Base-by-base conservation (phyloP, 2,888 invertebrate genomes). In the Limnephilus auricula region DNA sequence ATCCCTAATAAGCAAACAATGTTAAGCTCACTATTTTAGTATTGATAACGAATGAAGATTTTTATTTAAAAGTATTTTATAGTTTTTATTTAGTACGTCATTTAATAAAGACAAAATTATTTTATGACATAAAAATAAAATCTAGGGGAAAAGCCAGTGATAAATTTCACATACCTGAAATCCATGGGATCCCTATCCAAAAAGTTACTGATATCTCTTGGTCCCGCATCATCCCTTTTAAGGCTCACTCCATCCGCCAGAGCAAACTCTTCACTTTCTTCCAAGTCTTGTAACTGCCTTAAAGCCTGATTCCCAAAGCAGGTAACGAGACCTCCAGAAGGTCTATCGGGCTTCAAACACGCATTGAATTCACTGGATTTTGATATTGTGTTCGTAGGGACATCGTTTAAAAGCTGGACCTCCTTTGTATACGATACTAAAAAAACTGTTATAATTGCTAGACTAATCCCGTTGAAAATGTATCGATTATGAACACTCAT, bases 111-210 rank as follows among this genome's bases (percentile, higher is more conserved):
- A 9, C n/a, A 37, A 6, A 37, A 10, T 37, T 9, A 37, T 37
- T 37, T 37, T 37, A 37, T 40, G 10, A 9, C 3, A 3, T 3
- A 1, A 45, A 34, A 45, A 45, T 15, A 45, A 45, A 45, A 45
- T 15, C 45, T 0, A 3, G 45, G 3, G 13, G 34, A 4, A 34
- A 4, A 34, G 2, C 5, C 34, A 4, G 0, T 45, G 15, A 15
- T 3, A 13, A 45, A 45, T 18, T 65, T 83, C 3, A 32, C 78
- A 94, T 96, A 97, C 96, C 97, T 96, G 92, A 97, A 97, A 95
- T 97, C 97, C 94, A 97, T 96, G 0, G 98, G 98, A 95, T 98
- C 97, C 92, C 97, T 97, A 93, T 98, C 97, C 93, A 97, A 95
- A 92, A 97, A 96, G 94, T 97, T 97, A 89, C 97, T 96, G 92